Conservation (phyloP, 2,888 invertebrate species). For the Caenorhabditis doughertyi region DNA sequence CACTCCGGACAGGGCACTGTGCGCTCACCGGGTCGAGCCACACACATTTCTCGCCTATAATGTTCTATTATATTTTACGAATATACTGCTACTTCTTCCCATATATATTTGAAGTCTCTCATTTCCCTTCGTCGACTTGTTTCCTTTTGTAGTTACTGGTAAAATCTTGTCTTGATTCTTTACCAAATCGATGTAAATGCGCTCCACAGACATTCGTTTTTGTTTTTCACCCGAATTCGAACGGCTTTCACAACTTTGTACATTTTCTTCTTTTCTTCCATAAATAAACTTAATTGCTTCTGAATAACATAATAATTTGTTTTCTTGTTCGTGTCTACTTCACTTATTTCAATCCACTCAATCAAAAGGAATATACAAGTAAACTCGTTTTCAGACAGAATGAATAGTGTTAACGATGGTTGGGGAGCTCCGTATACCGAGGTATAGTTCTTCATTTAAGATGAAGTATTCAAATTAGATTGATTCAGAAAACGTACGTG, state of each 20-base stretch:
- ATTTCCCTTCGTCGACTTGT: background rate
- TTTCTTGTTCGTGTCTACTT: slow-evolving; percentile 1
- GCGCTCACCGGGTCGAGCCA: slow-evolving; percentile 42
- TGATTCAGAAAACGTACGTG: slow-evolving; percentile 46
- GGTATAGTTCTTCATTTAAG: background rate
- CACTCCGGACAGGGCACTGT: slow-evolving; percentile 44
- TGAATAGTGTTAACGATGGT: slow-evolving; percentile 30
- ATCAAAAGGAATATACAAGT: background rate
- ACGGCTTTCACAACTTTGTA: slow-evolving; percentile 15
- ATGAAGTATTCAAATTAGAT: background rate
- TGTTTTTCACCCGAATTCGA: background rate
- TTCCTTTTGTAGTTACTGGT: slow-evolving; percentile 25
- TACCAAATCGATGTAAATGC: background rate
- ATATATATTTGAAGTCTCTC: background rate
- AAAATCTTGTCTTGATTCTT: background rate
- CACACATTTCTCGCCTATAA: slow-evolving; percentile 5
- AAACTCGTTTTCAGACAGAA: slow-evolving; percentile 7
- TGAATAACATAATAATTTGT: background rate
- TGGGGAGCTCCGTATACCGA: slow-evolving; percentile 48
- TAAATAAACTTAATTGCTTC: background rate
- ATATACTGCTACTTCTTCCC: background rate
- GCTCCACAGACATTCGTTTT: background rate
- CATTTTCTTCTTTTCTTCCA: background rate
- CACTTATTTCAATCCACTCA: background rate
- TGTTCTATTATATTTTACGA: slow-evolving; percentile 1